Conservation (phyloP, 2,113 vertebrate genomes). For the Xerus inauris region DNA sequence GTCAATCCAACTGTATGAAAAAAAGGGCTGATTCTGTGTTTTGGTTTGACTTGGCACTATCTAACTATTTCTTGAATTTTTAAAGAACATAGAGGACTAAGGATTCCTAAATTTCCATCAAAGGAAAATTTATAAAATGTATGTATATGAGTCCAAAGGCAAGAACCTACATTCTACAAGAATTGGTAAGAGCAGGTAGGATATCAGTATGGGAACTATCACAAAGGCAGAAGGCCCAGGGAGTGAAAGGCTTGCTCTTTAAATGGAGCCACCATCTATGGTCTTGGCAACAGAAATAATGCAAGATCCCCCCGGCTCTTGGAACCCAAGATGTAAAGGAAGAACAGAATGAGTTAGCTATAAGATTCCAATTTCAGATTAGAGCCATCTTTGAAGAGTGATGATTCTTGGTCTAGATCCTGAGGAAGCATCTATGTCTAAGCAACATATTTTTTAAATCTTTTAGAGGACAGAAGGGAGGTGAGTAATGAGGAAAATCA, state of each 20-base stretch:
- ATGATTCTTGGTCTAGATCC: not conserved
- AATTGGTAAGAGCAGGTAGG: not conserved
- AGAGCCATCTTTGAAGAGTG: not conserved
- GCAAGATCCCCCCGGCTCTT: not conserved
- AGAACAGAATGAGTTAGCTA: not conserved
- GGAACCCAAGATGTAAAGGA: not conserved
- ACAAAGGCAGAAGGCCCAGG: not conserved
- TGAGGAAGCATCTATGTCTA: not conserved
- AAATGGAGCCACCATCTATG: not conserved
- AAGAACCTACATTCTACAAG: not conserved
- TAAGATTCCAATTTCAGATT: not conserved
- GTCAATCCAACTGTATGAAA: not conserved
- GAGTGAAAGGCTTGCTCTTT: not conserved
- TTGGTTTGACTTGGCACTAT: slow-evolving; percentile 35
- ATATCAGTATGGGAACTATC: not conserved
- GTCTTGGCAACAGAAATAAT: not conserved
- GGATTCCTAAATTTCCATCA: not conserved
- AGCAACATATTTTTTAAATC: not conserved
- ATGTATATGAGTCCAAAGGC: not conserved
- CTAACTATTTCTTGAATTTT: no score
- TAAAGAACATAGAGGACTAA: no score
- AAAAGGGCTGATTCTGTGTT: not conserved
- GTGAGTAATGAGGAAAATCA: not conserved
- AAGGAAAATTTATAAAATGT: not conserved
- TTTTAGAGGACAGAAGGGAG: not conserved